Evolutionary conservation across 2,888 invertebrate genomes (phyloP), one percentile per base, ranked within the genome.

Genomic region (Conops quadrifasciatus): DNA sequence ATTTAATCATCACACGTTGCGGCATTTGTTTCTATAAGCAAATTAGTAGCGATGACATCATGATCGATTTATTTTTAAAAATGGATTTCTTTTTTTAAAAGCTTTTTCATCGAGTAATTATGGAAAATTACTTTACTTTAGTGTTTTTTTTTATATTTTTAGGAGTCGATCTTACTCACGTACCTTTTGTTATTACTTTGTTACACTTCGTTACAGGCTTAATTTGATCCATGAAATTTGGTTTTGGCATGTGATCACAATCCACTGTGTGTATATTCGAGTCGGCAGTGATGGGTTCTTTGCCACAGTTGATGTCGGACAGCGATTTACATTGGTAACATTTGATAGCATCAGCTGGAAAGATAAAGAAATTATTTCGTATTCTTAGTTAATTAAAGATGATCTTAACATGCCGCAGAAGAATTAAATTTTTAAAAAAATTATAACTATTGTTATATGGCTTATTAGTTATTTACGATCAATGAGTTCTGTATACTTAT

Each of bases 251-350:
- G 13, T 24, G 63, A 36, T 85, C 81, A 66, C 84, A 84, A 59
- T 84, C 83, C 51, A 85, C 84, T 16, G 76, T 71, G 1, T 75
- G 80, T 7, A 84, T 77, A 45, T 80, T 78, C 28, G 78, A 80
- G n/a, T 28, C 72, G 7, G 59, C 75, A 71, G 83, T 82, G 59
- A 83, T 74, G 45, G 77, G 78, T 0, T 84, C 84, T 15, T 78
- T 79, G 72, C 78, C 79, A 74, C 85, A 85, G 45, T 79, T 80
- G 9, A 77, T 73, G 76, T 85, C 84, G 63, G 80, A 78, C 2
- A 82, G 71, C 4, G 85, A 85, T 72, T 81, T 81, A 75, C 84
- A 84, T 51, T 83, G 81, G 73, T 84, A 84, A 70, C 84, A 84
- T 74, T 78, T 82, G 62, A 84, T 85, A 70, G 84, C 85, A 43